Evolutionary conservation across 2,113 vertebrate species (phyloP).

Genomic region (Lagopus muta): DNA sequence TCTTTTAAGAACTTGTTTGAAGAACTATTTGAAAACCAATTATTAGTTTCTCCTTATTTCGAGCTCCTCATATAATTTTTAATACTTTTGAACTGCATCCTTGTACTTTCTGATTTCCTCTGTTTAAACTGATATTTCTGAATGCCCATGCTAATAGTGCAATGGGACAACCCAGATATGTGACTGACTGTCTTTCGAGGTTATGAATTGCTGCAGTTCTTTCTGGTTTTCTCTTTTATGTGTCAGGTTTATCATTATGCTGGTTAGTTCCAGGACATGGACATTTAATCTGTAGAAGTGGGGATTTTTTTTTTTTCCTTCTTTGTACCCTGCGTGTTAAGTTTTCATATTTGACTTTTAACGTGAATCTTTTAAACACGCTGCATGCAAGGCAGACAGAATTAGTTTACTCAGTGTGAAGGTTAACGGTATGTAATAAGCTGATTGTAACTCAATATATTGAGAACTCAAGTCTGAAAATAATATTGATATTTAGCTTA

Average conservation of each 20-base stretch:
- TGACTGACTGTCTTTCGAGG: background rate
- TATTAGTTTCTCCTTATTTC: background rate
- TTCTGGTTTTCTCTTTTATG: background rate
- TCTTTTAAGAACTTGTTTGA: background rate
- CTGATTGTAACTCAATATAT: background rate
- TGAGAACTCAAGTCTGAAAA: background rate
- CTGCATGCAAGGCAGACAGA: background rate
- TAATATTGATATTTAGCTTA: background rate
- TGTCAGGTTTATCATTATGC: background rate
- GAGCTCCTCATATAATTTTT: background rate
- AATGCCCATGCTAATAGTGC: background rate
- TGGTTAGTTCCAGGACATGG: background rate
- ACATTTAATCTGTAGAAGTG: background rate
- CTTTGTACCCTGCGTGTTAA: background rate
- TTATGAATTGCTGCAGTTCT: background rate
- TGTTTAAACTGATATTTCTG: background rate
- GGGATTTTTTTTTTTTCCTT: background rate
- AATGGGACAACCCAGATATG: fast-evolving
- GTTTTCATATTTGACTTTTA: background rate
- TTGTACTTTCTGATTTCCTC: background rate
- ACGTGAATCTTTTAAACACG: background rate
- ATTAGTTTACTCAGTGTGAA: background rate
- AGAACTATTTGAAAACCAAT: background rate
- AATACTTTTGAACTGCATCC: background rate
- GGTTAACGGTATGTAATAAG: background rate